Evolutionary conservation across 1,140 invertebrate species (phyloP), one percentile per base, ranked within the genome.

Genomic region (Papilio polyxenes): DNA sequence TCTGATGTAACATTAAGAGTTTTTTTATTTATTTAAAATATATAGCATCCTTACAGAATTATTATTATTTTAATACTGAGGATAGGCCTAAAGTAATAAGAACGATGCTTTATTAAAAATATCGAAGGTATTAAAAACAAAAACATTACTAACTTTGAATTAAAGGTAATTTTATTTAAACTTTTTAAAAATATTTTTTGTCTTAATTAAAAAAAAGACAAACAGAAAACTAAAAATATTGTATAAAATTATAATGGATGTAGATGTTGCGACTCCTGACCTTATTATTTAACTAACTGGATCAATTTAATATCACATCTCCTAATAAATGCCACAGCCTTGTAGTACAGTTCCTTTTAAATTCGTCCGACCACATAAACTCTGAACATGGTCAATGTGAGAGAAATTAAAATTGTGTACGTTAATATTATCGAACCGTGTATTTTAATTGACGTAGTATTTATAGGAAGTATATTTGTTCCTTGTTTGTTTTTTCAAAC

Each of bases 271-370:
- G 59, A 80, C 44, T 65, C 59, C 78, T 80, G 78, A 80, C 78
- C 56, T 80, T 80, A 69, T 80, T 80, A 31, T 37, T 72, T 44
- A 59, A 15, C 78, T 81, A 85, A 87, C 84, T 84, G 83, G 86
- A 87, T 85, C 86, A 84, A 72, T 65, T 76, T 80, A 81, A 77
- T 72, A 76, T 74, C 82, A 81, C 85, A 84, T 86, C 84, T 84
- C 85, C 62, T 80, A 78, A 80, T 85, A 87, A 87, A 87, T 87
- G 87, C 79, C 87, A 85, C 82, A 86, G 74, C 87, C 87, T 87
- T 87, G 83, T 82, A 31, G 15, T 56, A 80, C 75, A 82, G 76
- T 80, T 84, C 80, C 82, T 83, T 83, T 82, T 85, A 82, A 80
- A 40, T 80, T 83, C 40, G 37, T 81, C 15, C 44, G 11, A 81